Conservation (phyloP, 2,113 vertebrate genomes). For the Pagrus major region DNA sequence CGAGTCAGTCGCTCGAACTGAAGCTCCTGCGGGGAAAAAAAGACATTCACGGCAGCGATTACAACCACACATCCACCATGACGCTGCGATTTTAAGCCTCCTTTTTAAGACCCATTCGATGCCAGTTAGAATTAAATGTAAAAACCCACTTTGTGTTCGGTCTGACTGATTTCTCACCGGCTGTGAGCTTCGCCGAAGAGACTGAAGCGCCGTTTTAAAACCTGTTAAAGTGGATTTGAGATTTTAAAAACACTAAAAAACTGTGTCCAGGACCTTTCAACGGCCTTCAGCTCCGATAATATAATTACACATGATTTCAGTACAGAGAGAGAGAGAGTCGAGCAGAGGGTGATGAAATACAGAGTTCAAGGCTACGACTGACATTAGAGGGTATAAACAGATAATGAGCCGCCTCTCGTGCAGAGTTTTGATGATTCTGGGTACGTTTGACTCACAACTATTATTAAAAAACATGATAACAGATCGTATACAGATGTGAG, state of each 20-base stretch:
- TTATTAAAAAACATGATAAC: no score
- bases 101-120: conserved; percentile 41
- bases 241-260: conserved; percentile 35
- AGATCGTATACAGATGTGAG: no score
- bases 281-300: conserved; percentile 31
- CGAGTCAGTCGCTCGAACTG: conserved; percentile 98
- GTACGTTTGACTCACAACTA: no score
- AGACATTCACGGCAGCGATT: conserved; percentile 55
- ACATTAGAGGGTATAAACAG: background rate
- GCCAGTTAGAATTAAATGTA: conserved; percentile 60
- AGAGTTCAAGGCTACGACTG: background rate
- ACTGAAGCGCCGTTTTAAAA: conserved; percentile 1
- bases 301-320: conserved; percentile 7
- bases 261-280: conserved; percentile 24
- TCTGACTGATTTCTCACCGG: conserved; percentile 43
- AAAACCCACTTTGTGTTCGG: conserved; percentile 51
- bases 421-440: background rate
- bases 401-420: background rate
- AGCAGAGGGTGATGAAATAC: background rate
- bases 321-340: background rate
- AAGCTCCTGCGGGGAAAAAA: conserved; percentile 92
- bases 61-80: conserved; percentile 27
- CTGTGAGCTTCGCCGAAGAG: conserved; percentile 29
- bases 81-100: conserved; percentile 27
- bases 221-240: conserved; percentile 35